These are phyloP conservation scores for Menura novaehollandiae DNA, from an alignment of 2,113 vertebrate species.

Conservation along the genomic window DNA sequence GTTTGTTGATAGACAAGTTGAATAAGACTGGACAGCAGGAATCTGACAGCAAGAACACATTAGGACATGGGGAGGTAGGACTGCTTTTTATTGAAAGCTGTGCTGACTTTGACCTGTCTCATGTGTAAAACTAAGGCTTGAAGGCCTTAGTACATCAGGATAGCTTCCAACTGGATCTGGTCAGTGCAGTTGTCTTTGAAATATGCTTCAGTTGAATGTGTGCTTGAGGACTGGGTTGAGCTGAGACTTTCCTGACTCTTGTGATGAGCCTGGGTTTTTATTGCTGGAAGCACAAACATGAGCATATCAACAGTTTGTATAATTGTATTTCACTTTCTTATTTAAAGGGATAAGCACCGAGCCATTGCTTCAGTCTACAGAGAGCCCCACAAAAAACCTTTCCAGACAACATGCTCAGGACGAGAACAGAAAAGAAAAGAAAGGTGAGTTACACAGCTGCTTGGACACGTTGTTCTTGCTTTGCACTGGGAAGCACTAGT, in stretches of 20 bases:
- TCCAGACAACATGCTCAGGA: background rate
- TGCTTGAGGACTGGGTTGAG: background rate
- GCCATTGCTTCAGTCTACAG: background rate
- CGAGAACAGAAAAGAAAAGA: background rate
- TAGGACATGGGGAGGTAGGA: background rate
- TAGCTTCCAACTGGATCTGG: background rate
- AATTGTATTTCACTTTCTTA: background rate
- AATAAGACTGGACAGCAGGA: background rate
- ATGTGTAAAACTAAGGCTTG: background rate
- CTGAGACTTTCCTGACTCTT: background rate
- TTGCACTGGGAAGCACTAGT: background rate
- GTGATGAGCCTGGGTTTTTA: background rate
- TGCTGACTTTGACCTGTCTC: background rate
- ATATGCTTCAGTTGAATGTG: background rate
- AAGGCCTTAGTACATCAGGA: background rate
- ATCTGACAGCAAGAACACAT: background rate
- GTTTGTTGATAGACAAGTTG: fast-evolving
- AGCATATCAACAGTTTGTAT: background rate
- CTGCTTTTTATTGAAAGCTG: background rate
- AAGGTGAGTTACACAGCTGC: background rate
- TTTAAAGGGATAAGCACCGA: background rate
- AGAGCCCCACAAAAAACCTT: background rate
- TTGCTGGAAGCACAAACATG: background rate
- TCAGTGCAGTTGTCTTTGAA: background rate
- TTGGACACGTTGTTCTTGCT: background rate